phyloP scores from a whole-genome alignment of 2,797 vertebrate species.

The Anomalospiza imberbis region DNA sequence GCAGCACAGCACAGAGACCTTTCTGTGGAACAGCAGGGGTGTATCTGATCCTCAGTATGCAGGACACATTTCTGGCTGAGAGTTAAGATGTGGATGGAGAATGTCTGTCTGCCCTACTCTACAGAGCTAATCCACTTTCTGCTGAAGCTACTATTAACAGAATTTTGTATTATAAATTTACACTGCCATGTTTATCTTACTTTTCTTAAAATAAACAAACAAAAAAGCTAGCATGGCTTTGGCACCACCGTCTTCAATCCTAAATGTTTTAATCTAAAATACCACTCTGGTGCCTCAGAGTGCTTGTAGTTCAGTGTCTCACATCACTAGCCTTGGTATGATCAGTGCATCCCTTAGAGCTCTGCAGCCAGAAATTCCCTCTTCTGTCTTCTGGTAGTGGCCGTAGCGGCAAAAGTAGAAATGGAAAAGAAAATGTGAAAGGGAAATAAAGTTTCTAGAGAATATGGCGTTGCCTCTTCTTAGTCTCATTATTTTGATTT shows the following conservation, averaged over 20 bases:
- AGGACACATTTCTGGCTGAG: background rate
- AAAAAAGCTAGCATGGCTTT: background rate
- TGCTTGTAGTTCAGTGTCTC: background rate
- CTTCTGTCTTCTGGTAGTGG: background rate
- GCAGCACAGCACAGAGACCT: background rate
- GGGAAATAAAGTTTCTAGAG: background rate
- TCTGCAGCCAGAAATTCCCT: background rate
- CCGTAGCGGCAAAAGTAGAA: background rate
- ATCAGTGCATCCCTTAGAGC: background rate
- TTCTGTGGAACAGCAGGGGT: background rate
- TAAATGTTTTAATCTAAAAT: background rate
- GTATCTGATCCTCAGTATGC: background rate
- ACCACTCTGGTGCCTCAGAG: background rate
- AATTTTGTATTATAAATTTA: background rate
- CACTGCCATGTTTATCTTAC: background rate
- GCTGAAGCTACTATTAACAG: background rate
- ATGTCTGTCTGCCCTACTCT: background rate
- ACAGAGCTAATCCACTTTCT: background rate
- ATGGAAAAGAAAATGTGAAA: background rate
- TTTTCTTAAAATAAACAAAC: background rate
- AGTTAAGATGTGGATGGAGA: background rate
- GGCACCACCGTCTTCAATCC: background rate
- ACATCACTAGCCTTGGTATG: accelerated
- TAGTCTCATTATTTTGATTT: background rate
- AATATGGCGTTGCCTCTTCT: background rate